A percentile compares a stretch with the other conserved stretches of the same genome.
Conservation (phyloP, 1,140 invertebrate species). For the Steinernema khuongi region DNA sequence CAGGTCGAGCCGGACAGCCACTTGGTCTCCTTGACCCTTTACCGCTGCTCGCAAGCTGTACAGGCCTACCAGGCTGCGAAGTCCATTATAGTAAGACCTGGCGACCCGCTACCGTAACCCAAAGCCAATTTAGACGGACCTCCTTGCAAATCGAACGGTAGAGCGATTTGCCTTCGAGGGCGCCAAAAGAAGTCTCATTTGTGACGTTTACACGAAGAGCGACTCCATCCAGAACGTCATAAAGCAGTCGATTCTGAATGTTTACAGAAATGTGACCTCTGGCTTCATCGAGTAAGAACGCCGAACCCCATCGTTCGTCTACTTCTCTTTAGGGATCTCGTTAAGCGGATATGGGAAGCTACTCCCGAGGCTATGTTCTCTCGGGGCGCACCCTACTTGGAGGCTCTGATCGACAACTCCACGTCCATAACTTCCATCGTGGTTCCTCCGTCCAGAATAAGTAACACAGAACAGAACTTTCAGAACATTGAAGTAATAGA, state of each 20-base stretch:
- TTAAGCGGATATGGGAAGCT: too few species aligned
- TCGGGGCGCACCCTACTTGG: too few species aligned
- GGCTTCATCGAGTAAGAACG: too few species aligned
- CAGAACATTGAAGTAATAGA: too few species aligned
- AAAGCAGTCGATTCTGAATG: not conserved
- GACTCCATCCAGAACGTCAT: not conserved
- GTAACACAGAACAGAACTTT: too few species aligned
- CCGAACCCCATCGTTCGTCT: too few species aligned
- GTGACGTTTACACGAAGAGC: conserved; percentile 65
- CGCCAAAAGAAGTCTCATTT: conserved; percentile 76
- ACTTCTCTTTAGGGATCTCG: too few species aligned
- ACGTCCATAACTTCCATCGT: too few species aligned
- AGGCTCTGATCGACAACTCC: too few species aligned
- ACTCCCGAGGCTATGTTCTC: too few species aligned
- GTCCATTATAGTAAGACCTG: conserved; percentile 69
- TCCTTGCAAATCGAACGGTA: conserved; percentile 67
- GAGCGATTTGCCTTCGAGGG: conserved; percentile 72
- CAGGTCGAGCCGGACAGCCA: conserved; percentile 67
- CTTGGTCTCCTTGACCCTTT: conserved; percentile 64
- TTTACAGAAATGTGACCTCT: not conserved
- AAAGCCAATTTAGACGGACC: conserved; percentile 65
- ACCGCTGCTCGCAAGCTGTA: conserved; percentile 70
- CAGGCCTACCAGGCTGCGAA: conserved; percentile 73
- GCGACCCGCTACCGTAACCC: not conserved
- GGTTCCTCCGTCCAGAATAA: too few species aligned